Evolutionary conservation across 2,888 invertebrate species (phyloP).

Genomic region (Gerris lacustris): DNA sequence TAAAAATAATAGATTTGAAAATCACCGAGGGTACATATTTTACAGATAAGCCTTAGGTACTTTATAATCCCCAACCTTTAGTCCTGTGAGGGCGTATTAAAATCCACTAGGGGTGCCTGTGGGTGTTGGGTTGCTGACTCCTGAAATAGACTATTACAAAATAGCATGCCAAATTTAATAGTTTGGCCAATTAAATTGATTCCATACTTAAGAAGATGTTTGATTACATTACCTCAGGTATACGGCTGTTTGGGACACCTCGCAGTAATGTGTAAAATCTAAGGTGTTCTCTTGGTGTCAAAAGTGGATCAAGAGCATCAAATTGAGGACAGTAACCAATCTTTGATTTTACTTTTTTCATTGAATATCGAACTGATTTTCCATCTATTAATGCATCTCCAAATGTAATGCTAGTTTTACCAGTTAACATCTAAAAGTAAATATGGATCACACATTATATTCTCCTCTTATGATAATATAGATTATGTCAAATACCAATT

Average conservation of each 20-base stretch:
- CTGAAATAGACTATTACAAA: too few species aligned
- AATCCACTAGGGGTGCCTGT: too few species aligned
- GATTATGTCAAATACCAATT: neutral
- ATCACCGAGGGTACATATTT: too few species aligned
- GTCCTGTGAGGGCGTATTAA: too few species aligned
- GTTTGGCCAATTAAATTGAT: too few species aligned
- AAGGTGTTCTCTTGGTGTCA: constrained; percentile 63
- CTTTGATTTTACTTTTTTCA: constrained; percentile 32
- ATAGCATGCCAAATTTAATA: too few species aligned
- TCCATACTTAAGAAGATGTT: too few species aligned
- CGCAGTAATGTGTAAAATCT: constrained; percentile 58
- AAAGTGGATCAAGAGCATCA: constrained; percentile 56
- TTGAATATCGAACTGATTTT: constrained; percentile 24
- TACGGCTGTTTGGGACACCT: constrained; percentile 40
- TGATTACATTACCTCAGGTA: neutral
- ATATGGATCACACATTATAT: neutral
- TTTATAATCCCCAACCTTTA: too few species aligned
- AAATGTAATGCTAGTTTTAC: constrained; percentile 57
- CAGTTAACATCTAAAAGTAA: constrained; percentile 55
- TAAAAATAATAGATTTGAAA: too few species aligned
- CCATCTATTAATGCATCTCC: constrained; percentile 56
- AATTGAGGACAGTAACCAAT: constrained; percentile 65
- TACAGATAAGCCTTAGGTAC: too few species aligned
- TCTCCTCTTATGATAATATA: neutral
- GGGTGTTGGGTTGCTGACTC: too few species aligned